Base-by-base conservation (phyloP, 2,888 invertebrate genomes). In the Brachypterus glaber region DNA sequence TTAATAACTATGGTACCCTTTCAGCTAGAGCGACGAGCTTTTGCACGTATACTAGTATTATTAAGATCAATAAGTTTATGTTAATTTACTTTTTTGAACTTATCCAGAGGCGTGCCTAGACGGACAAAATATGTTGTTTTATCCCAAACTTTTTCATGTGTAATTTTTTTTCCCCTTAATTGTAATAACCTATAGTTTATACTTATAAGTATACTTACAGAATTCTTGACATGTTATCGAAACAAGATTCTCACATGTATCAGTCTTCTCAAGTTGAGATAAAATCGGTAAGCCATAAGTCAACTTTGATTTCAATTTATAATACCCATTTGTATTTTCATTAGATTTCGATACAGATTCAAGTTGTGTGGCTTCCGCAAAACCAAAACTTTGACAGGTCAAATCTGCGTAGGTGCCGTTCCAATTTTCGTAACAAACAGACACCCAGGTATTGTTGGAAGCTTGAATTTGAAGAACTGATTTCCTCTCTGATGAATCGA, bases 201-300 rank as follows among this genome's bases (percentile, higher is more conserved):
- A 11, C 11, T 15, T 33, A n/a, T 21, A 17, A 30, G 14, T 32
- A 13, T 30, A 57, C 65, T 65, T 58, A 71, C 71, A 59, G 51
- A 66, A 74, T 48, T 74, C 72, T 49, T 71, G 68, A 52, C 76
- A 77, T n/a, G 67, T 64, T 11, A 76, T 54, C 33, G 72, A 67
- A 1, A 74, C 68, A 18, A 71, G 59, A 56, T 50, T 47, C 32
- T 65, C 63, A 30, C 67, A 62, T 47, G 55, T 55, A 9, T 63
- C 62, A 26, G 55, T 55, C 30, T 56, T 59, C 47, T 69, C 66
- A 21, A 74, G 57, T 52, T 68, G 68, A n/a, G 62, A 53, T 24
- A 72, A 54, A 27, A 72, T 11, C 8, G 51, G 34, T 3, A 33
- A 25, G n/a, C 34, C 36, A 14, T 31, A 29, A 13, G 25, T 16